phyloP scores from a whole-genome alignment of 2,797 vertebrate genomes.

The Paratrypauchen microcephalus region DNA sequence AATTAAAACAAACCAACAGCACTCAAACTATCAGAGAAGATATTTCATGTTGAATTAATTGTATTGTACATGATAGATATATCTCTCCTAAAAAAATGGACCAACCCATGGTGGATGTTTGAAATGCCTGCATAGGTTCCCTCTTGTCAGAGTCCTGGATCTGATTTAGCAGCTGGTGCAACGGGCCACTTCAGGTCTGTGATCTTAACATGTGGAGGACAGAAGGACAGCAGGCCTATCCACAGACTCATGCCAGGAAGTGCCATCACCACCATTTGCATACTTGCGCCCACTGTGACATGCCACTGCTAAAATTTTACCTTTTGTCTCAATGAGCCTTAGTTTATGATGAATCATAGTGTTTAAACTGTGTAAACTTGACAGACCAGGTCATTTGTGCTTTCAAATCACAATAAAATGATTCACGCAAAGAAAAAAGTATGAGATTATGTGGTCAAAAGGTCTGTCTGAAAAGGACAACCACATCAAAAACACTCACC shows the following conservation, averaged over 20 bases:
- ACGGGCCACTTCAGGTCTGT: constrained; percentile 47
- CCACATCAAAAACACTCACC: constrained; percentile 41
- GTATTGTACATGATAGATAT: background rate
- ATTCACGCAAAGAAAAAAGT: constrained; percentile 15
- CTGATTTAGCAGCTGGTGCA: constrained; percentile 51
- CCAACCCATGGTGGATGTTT: constrained; percentile 44
- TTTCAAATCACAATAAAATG: constrained; percentile 25
- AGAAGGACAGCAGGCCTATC: constrained; percentile 50
- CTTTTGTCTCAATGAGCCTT: constrained; percentile 7
- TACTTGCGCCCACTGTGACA: constrained; percentile 62
- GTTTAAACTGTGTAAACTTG: constrained; percentile 11
- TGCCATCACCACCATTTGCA: constrained; percentile 57
- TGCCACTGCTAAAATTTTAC: constrained; percentile 38
- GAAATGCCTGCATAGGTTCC: constrained; percentile 49
- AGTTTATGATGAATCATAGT: constrained; percentile 5
- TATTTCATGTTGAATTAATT: no score
- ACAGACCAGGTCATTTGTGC: constrained; percentile 16
- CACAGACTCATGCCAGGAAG: constrained; percentile 62
- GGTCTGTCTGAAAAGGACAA: constrained; percentile 29
- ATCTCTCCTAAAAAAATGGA: background rate
- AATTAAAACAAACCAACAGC: no score
- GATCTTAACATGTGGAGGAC: constrained; percentile 57
- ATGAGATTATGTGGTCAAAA: constrained; percentile 20
- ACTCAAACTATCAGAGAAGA: no score
- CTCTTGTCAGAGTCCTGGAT: constrained; percentile 41